Conservation (phyloP, 1,140 invertebrate genomes). For the Eupristina koningsbergeri region DNA sequence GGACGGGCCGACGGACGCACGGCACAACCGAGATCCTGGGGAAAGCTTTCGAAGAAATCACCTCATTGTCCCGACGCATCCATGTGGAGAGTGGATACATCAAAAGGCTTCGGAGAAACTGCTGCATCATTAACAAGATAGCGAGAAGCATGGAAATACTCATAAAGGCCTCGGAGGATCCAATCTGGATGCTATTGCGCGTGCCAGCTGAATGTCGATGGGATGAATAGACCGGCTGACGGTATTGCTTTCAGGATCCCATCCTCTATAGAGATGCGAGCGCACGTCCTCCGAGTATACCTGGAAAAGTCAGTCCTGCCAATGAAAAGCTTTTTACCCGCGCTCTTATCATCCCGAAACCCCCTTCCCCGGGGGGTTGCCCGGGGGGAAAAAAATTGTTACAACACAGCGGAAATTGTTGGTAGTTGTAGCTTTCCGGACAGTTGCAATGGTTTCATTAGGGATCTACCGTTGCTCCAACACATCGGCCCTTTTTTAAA, state of each 20-base stretch:
- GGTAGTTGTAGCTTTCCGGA: background rate
- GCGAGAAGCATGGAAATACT: conserved; percentile 21
- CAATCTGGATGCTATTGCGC: conserved; percentile 27
- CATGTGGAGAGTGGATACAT: background rate
- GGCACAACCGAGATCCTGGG: background rate
- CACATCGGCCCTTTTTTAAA: background rate
- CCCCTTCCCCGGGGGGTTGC: no score
- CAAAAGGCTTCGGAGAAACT: conserved; percentile 19
- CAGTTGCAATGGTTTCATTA: background rate
- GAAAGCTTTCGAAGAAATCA: conserved; percentile 19
- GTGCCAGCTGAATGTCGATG: conserved; percentile 17
- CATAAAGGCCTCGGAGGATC: conserved; percentile 25
- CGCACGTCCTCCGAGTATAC: background rate
- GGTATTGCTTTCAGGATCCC: conserved; percentile 14
- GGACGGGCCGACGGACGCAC: no score
- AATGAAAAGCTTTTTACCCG: conserved; percentile 7
- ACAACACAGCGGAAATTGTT: conserved; percentile 1
- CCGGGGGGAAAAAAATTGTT: background rate
- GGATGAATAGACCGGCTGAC: conserved; percentile 12
- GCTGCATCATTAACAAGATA: conserved; percentile 25
- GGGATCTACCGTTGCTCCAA: background rate
- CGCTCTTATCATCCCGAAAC: no score
- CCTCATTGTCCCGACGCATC: conserved; percentile 17
- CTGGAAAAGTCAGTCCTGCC: background rate
- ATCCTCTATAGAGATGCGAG: background rate